Evolutionary conservation across 2,888 invertebrate genomes (phyloP).

Genomic region (Cerastis rubricosa): DNA sequence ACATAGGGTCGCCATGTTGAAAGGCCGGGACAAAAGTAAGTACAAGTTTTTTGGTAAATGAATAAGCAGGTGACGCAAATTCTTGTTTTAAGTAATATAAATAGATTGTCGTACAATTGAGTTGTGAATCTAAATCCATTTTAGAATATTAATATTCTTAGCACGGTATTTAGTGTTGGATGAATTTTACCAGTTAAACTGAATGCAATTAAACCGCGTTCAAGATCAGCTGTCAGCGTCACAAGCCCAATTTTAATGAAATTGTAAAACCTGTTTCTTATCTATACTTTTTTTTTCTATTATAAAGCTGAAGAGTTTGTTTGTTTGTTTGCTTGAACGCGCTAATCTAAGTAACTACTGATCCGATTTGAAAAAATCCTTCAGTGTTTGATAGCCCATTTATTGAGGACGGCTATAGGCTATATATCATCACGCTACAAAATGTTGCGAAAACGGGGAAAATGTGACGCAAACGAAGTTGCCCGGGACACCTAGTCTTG

Average conservation of each 20-base stretch:
- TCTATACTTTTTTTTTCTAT: too few relatives aligned
- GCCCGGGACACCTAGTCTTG: too few relatives aligned
- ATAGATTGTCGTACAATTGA: neutral
- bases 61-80: neutral
- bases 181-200: neutral
- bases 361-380: too few relatives aligned
- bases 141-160: neutral
- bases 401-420: too few relatives aligned
- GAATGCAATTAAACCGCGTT: neutral
- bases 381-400: too few relatives aligned
- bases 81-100: neutral
- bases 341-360: too few relatives aligned
- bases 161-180: neutral
- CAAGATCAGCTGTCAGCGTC: neutral
- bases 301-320: too few relatives aligned
- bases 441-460: too few relatives aligned
- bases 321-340: too few relatives aligned
- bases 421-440: too few relatives aligned
- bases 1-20: constrained; percentile 28
- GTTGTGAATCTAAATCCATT: neutral
- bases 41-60: neutral
- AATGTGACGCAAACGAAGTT: too few relatives aligned
- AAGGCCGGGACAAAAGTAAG: constrained; percentile 19
- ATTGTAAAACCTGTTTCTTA: too few relatives aligned
- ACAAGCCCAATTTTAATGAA: neutral